Conservation (phyloP, 2,888 invertebrate species). For the Lapara coniferarum region DNA sequence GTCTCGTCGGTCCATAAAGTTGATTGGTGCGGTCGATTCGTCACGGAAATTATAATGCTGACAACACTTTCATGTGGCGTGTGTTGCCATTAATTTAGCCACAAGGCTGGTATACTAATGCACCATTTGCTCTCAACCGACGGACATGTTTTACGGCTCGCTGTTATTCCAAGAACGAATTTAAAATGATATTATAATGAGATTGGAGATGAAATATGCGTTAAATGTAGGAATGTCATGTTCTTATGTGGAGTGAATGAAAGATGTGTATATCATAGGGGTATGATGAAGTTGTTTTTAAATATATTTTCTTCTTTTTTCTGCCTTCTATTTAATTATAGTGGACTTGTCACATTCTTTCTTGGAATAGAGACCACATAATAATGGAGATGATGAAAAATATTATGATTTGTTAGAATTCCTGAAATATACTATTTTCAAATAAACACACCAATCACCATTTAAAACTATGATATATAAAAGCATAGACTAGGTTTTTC, state of each 20-base stretch:
- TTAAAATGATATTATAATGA: conserved; percentile 23
- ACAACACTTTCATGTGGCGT: conserved; percentile 43
- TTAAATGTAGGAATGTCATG: background rate
- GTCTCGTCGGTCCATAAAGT: conserved; percentile 30
- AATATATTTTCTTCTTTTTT: too few relatives aligned
- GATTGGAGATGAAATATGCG: background rate
- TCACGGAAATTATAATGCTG: conserved; percentile 38
- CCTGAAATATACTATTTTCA: too few relatives aligned
- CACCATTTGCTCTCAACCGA: conserved; percentile 41
- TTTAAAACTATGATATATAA: too few relatives aligned
- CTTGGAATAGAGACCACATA: too few relatives aligned
- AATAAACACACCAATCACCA: background rate
- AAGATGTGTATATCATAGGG: too few relatives aligned
- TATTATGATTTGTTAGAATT: too few relatives aligned
- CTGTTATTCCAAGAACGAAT: conserved; percentile 34
- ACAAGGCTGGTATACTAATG: conserved; percentile 33
- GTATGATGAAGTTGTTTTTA: too few relatives aligned
- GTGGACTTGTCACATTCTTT: too few relatives aligned
- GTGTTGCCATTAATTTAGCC: conserved; percentile 51
- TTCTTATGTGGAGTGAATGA: background rate
- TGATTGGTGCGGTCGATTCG: conserved; percentile 28
- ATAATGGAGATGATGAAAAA: too few relatives aligned
- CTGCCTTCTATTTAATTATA: too few relatives aligned
- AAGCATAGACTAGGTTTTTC: background rate
- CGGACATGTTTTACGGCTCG: conserved; percentile 38